Percentiles rank a stretch among this genome's conserved stretches.
Evolutionary conservation across 2,113 vertebrate species (phyloP).

Genomic region (Apodemus speciosus): DNA sequence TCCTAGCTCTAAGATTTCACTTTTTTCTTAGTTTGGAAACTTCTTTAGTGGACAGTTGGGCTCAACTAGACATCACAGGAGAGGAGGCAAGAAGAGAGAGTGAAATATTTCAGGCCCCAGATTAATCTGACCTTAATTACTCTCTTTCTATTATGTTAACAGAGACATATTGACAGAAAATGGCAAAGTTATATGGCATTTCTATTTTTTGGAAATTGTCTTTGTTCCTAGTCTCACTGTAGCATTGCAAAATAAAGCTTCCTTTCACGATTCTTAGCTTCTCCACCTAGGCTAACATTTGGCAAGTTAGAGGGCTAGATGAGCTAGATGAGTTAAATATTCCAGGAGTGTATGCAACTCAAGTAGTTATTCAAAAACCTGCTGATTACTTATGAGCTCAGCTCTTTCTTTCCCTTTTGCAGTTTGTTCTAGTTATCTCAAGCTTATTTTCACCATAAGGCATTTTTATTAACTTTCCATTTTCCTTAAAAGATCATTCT

Average conservation of each 20-base stretch:
- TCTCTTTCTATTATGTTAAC: background rate
- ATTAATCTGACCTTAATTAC: background rate
- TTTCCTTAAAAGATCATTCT: slow-evolving; percentile 26
- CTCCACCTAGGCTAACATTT: slow-evolving; percentile 33
- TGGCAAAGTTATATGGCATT: background rate
- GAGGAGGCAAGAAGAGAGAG: background rate
- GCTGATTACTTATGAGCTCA: background rate
- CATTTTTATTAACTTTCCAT: background rate
- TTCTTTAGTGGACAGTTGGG: background rate
- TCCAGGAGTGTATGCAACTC: background rate
- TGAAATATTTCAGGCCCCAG: background rate
- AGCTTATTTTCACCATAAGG: background rate
- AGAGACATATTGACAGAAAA: slow-evolving; percentile 26
- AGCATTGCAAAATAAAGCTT: slow-evolving; percentile 27
- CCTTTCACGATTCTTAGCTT: background rate
- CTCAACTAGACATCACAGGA: background rate
- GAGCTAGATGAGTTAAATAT: background rate
- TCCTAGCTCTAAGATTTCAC: background rate
- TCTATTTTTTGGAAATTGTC: background rate
- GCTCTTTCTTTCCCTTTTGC: background rate
- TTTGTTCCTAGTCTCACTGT: background rate
- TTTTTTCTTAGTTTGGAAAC: background rate
- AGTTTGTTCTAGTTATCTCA: background rate
- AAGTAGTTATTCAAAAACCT: slow-evolving; percentile 15
- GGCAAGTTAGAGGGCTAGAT: background rate